These are phyloP conservation scores for Orussus abietinus DNA, from an alignment of 1,140 invertebrate genomes.

Conservation along the genomic window DNA sequence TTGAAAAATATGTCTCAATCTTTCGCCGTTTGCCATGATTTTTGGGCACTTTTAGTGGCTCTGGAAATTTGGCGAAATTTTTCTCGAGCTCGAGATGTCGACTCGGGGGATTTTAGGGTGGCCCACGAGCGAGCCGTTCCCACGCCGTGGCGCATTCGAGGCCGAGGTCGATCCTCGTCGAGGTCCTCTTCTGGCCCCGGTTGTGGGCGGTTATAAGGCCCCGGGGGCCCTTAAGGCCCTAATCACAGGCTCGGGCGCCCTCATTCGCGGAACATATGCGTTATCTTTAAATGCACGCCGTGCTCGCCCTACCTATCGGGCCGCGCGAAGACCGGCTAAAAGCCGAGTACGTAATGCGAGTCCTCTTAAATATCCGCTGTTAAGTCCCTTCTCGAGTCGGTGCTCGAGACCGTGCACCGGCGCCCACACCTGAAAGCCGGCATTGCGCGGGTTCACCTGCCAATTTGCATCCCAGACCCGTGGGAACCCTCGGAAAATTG, in stretches of 20 bases:
- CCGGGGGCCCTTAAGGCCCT: constrained; percentile 34
- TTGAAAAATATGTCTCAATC: no score
- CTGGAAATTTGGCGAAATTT: no score
- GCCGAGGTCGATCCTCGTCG: constrained; percentile 13
- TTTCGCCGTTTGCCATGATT: no score
- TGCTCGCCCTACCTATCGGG: constrained; percentile 8
- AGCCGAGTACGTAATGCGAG: constrained; percentile 28
- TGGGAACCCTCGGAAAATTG: no score
- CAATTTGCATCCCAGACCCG: no score
- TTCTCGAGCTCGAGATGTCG: no score
- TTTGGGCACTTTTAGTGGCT: no score
- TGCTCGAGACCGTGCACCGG: not conserved
- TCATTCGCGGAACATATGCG: constrained; percentile 24
- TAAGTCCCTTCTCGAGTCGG: constrained; percentile 15
- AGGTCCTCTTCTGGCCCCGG: constrained; percentile 22
- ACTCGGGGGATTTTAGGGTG: no score
- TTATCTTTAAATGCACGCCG: constrained; percentile 27
- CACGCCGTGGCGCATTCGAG: no score
- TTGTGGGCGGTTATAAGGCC: constrained; percentile 47
- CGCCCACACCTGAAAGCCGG: not conserved
- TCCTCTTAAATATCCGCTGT: constrained; percentile 28
- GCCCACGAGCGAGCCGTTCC: constrained; percentile 36
- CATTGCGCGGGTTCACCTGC: no score
- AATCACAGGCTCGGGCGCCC: constrained; percentile 43
- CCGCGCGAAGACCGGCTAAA: constrained; percentile 22